Evolutionary conservation across 2,888 invertebrate genomes (phyloP).

Genomic region (Athetis lepigone): DNA sequence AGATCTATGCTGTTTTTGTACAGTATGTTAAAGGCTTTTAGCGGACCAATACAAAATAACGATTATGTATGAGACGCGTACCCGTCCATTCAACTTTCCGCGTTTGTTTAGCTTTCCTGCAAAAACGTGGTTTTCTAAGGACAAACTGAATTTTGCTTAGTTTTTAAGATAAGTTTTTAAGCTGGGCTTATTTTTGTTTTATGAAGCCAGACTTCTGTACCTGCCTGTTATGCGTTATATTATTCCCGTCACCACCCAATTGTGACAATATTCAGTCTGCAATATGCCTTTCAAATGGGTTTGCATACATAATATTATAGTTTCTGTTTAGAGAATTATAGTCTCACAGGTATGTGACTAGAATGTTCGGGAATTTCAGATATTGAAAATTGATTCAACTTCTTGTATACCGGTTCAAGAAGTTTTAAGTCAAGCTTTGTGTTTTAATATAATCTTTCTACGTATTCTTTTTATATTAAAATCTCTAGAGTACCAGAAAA

Average conservation of each 20-base stretch:
- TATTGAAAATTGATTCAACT: constrained; percentile 8
- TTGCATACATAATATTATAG: constrained; percentile 42
- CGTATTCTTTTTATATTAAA: no score
- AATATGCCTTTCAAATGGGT: constrained; percentile 47
- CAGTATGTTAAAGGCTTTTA: no score
- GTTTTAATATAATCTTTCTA: no score
- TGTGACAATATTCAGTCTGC: constrained; percentile 55
- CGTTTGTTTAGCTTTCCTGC: no score
- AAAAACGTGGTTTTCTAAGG: no score
- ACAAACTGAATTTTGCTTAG: no score
- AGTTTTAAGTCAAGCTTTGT: neutral
- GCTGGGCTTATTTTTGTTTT: neutral
- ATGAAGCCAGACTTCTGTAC: neutral
- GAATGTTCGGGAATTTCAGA: constrained; percentile 7
- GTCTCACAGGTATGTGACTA: constrained; percentile 6
- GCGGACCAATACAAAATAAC: no score
- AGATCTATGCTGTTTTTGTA: no score
- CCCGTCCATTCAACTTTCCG: no score
- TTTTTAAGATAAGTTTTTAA: no score
- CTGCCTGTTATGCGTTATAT: neutral
- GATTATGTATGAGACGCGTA: no score
- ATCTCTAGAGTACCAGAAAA: no score
- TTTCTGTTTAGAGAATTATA: constrained; percentile 25
- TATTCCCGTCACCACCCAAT: constrained; percentile 37
- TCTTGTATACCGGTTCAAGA: neutral